Evolutionary conservation across 2,888 invertebrate genomes (phyloP).

Genomic region (Pollenia amentaria): DNA sequence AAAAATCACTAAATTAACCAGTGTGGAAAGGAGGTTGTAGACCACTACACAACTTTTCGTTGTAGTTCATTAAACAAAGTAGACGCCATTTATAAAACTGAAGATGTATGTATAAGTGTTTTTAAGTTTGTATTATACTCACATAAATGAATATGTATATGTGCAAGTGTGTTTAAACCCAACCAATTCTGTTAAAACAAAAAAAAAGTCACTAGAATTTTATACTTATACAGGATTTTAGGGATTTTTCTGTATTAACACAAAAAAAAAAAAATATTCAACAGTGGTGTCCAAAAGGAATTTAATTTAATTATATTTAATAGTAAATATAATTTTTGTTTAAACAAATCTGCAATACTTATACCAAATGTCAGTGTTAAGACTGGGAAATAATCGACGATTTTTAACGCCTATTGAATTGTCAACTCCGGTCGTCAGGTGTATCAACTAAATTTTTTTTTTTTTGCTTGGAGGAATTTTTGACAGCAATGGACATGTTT

Average conservation of each 20-base stretch:
- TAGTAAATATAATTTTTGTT: no score
- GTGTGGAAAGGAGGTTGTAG: conserved; percentile 37
- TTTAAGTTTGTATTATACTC: neutral
- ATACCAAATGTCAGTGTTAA: no score
- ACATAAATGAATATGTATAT: neutral
- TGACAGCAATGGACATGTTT: no score
- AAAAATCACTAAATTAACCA: conserved; percentile 18
- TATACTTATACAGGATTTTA: neutral
- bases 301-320: no score
- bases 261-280: neutral
- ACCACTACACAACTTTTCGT: conserved; percentile 75
- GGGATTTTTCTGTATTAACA: neutral
- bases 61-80: conserved; percentile 82
- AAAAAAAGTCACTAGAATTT: neutral
- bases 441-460: no score
- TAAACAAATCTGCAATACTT: no score
- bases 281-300: neutral
- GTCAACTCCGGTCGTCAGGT: no score
- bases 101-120: neutral
- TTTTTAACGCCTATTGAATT: no score
- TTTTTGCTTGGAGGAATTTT: no score
- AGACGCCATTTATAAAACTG: conserved; percentile 58
- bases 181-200: neutral
- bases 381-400: no score
- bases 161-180: neutral